A percentile compares a stretch with the other conserved stretches of the same genome.
These are phyloP conservation scores for Neodiprion lecontei DNA, from an alignment of 1,140 invertebrate species.

Conservation along the genomic window DNA sequence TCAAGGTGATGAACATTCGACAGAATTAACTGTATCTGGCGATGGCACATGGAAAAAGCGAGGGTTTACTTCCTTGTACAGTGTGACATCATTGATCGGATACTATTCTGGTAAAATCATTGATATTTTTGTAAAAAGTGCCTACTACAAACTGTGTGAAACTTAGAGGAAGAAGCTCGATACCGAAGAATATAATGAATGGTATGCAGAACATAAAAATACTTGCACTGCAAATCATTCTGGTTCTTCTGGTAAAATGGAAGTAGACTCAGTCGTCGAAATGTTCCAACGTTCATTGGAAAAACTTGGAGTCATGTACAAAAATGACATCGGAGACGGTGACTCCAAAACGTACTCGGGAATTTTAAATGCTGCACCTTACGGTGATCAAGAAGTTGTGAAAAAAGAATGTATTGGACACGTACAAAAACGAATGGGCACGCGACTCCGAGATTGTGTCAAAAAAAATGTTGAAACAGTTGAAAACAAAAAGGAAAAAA, in stretches of 20 bases:
- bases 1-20: conserved; percentile 24
- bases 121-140: conserved; percentile 22
- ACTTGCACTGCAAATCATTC: conserved; percentile 18
- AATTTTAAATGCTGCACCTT: neutral
- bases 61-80: conserved; percentile 22
- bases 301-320: conserved; percentile 19
- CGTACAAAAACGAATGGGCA: conserved; percentile 38
- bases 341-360: conserved; percentile 20
- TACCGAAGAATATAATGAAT: conserved; percentile 20
- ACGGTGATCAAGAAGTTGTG: conserved; percentile 3
- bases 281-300: conserved; percentile 26
- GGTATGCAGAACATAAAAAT: conserved; percentile 17
- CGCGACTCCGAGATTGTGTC: conserved; percentile 23
- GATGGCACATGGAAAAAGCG: conserved; percentile 29
- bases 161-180: conserved; percentile 10
- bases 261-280: conserved; percentile 21
- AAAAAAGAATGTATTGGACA: conserved; percentile 37
- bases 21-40: conserved; percentile 24
- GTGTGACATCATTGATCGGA: conserved; percentile 24
- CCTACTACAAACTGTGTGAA: conserved; percentile 24
- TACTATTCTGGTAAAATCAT: conserved; percentile 24
- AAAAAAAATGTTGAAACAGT: conserved; percentile 22
- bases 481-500: neutral
- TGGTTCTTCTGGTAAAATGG: conserved; percentile 24
- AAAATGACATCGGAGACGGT: conserved; percentile 30